Conservation (phyloP, 2,797 vertebrate genomes). For the Telmatherina bonti region DNA sequence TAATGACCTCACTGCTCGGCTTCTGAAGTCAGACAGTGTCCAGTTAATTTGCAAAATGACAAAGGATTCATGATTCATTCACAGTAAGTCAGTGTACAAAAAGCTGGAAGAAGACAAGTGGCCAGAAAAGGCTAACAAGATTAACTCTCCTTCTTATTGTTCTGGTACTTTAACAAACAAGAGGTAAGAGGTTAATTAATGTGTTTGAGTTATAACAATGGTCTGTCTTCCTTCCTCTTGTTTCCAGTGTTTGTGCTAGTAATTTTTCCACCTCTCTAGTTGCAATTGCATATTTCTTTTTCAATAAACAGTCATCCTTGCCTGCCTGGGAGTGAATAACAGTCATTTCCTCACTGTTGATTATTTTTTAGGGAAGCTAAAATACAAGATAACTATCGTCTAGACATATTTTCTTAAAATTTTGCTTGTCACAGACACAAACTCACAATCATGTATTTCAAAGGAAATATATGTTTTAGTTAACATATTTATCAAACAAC, state of each 20-base stretch:
- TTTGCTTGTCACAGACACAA: background rate
- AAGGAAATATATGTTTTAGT: background rate
- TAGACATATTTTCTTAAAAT: background rate
- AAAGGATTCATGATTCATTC: background rate
- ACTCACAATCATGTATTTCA: background rate
- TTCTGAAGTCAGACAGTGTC: slow-evolving; percentile 17
- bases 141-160: background rate
- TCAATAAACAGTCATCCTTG: background rate
- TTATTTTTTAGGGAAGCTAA: slow-evolving; percentile 2
- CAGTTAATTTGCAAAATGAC: slow-evolving; percentile 1
- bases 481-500: slow-evolving; percentile 7
- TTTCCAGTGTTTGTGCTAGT: slow-evolving; percentile 4
- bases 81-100: background rate
- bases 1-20: slow-evolving; percentile 16
- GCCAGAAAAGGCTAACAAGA: background rate
- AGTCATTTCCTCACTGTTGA: background rate
- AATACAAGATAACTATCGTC: background rate
- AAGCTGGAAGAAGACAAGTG: background rate
- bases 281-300: background rate
- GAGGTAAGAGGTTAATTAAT: background rate
- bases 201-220: no score
- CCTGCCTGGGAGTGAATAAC: background rate
- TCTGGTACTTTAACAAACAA: background rate
- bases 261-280: background rate
- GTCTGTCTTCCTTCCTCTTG: no score